phyloP scores from a whole-genome alignment of 2,888 invertebrate genomes.

The Eulithis testata region DNA sequence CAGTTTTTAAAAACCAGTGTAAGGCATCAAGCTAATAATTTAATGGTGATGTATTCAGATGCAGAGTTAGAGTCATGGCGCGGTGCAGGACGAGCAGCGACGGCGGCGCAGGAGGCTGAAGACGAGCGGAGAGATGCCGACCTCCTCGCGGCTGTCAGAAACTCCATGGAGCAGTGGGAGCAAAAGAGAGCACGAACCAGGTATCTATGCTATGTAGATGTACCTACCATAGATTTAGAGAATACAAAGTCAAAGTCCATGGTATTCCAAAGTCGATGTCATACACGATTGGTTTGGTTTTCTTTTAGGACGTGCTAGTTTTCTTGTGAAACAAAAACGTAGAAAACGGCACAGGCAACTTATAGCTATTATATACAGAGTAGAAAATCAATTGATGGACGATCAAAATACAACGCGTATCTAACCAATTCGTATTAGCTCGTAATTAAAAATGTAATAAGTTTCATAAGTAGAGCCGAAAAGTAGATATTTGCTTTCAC shows the following conservation, averaged over 20 bases:
- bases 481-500: slow-evolving; percentile 58
- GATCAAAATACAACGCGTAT: background rate
- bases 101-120: slow-evolving; percentile 86
- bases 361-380: no score
- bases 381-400: background rate
- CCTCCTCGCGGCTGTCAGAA: slow-evolving; percentile 88
- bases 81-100: slow-evolving; percentile 79
- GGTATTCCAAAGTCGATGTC: no score
- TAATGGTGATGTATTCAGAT: slow-evolving; percentile 54
- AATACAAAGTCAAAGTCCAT: no score
- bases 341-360: no score
- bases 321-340: no score
- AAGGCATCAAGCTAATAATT: no score
- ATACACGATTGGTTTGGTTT: no score
- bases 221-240: background rate
- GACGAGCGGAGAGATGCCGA: slow-evolving; percentile 90
- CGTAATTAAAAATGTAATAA: slow-evolving; percentile 4
- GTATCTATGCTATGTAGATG: slow-evolving; percentile 46
- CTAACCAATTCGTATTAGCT: background rate
- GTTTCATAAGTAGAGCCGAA: slow-evolving; percentile 26
- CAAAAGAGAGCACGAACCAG: slow-evolving; percentile 81
- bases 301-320: no score
- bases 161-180: slow-evolving; percentile 90
- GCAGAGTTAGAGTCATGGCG: slow-evolving; percentile 77
- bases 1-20: no score